Percentiles rank a stretch among this genome's conserved stretches.
Evolutionary conservation across 2,888 invertebrate genomes (phyloP).

Genomic region (Yponomeuta malinellus): DNA sequence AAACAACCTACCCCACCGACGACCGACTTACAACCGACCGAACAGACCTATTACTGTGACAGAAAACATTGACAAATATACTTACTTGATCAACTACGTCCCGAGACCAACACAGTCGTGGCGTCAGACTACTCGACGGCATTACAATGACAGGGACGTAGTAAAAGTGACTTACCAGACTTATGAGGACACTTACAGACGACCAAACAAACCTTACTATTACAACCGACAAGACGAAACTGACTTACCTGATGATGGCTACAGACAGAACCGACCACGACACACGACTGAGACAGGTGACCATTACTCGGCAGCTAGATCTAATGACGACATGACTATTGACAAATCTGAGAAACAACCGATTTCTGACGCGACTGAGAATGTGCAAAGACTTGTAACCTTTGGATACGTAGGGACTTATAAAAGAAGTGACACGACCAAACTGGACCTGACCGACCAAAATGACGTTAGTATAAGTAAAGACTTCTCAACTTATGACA

Average conservation of each 20-base stretch:
- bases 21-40: slow-evolving; percentile 35
- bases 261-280: slow-evolving; percentile 44
- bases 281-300: slow-evolving; percentile 37
- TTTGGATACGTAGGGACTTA: slow-evolving; percentile 70
- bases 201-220: slow-evolving; percentile 27
- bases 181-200: slow-evolving; percentile 64
- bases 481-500: slow-evolving; percentile 51
- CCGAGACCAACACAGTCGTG: slow-evolving; percentile 67
- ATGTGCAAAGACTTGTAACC: slow-evolving; percentile 63
- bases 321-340: slow-evolving; percentile 42
- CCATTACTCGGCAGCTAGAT: slow-evolving; percentile 55
- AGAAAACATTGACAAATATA: slow-evolving; percentile 66
- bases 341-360: slow-evolving; percentile 25
- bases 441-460: slow-evolving; percentile 15
- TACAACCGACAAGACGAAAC: slow-evolving; percentile 31
- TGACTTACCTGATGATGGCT: slow-evolving; percentile 30
- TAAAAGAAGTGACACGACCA: slow-evolving; percentile 39
- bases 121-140: slow-evolving; percentile 56
- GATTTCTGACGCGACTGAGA: slow-evolving; percentile 43
- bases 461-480: slow-evolving; percentile 38
- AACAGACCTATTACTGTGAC: slow-evolving; percentile 61
- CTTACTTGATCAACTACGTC: slow-evolving; percentile 71
- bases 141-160: slow-evolving; percentile 50
- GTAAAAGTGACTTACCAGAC: slow-evolving; percentile 69
- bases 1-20: slow-evolving; percentile 53